Base-by-base conservation (phyloP, 2,797 vertebrate genomes). In the Eulemur albifrons region DNA sequence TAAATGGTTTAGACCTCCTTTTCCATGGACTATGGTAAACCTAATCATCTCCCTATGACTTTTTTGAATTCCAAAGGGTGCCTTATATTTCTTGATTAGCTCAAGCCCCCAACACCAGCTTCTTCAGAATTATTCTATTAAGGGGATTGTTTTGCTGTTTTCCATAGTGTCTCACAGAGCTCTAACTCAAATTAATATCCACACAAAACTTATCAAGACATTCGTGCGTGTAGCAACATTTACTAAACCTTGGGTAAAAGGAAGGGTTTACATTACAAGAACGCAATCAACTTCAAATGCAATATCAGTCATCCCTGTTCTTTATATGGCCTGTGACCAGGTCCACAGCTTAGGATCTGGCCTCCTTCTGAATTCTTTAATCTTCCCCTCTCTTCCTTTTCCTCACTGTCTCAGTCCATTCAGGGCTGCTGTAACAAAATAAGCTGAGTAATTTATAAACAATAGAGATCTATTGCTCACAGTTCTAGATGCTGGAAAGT, bases 51-150 rank as follows among this genome's bases (percentile, higher is more conserved):
- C 17, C 59, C 30, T 38, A 52, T 57, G n/a, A 70, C 23, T 23
- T 94, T 63, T 61, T 84, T 82, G 63, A 95, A 67, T 95, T 70
- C 61, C 23, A 70, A 90, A 79, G 30, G 21, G 10, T 63, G 40
- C 2, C 48, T 88, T 85, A 52, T 40, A 92, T 85, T 96, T 96
- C 79, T 95, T 90, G 63, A 95, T 91, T 90, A 93, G 57, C 45
- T 93, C 69, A 50, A 52, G 54, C 12, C 73, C 48, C 69, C 87
- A 76, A 73, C 15, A 35, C 50, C 27, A 80, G 63, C 63, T 93
- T 91, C 59, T 94, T 93, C n/a, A 88, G 72, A 93, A 82, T 70
- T 94, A 83, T 45, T 81, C 30, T 88, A 18, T 32, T 67, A 93
- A 93, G 61, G 30, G 35, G 14, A 88, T 59, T 85, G 8, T 75